Conservation (phyloP, 2,888 invertebrate genomes). For the Andrena haemorrhoa region DNA sequence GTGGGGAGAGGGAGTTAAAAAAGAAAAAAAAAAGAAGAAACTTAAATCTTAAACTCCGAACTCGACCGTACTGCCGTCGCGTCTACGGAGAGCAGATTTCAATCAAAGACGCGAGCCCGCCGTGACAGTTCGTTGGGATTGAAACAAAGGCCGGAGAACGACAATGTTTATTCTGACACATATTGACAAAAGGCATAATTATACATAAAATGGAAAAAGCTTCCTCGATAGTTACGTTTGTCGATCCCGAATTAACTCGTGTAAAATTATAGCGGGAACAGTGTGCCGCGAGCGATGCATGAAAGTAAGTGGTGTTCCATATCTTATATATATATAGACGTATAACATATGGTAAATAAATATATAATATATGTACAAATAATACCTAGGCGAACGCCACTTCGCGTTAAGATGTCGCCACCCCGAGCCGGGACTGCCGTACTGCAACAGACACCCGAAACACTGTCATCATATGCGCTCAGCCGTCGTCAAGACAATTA, state of each 20-base stretch:
- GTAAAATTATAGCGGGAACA: slow-evolving; percentile 46
- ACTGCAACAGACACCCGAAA: slow-evolving; percentile 89
- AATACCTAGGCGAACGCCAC: slow-evolving; percentile 84
- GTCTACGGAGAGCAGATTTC: neutral
- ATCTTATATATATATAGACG: slow-evolving; percentile 43
- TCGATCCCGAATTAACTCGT: slow-evolving; percentile 46
- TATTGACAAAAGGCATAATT: slow-evolving; percentile 56
- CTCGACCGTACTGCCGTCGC: neutral
- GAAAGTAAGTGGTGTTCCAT: slow-evolving; percentile 47
- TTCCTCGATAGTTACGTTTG: slow-evolving; percentile 43
- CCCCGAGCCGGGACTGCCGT: slow-evolving; percentile 96
- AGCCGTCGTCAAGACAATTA: slow-evolving; percentile 48
- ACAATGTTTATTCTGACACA: slow-evolving; percentile 61
- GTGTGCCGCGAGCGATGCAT: slow-evolving; percentile 47
- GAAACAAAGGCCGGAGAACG: slow-evolving; percentile 56
- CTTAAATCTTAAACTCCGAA: neutral
- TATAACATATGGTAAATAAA: slow-evolving; percentile 59
- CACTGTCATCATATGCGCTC: slow-evolving; percentile 78
- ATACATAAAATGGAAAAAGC: slow-evolving; percentile 59
- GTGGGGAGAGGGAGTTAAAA: neutral
- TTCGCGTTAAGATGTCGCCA: slow-evolving; percentile 91
- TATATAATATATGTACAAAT: slow-evolving; percentile 76
- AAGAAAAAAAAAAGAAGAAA: slow-evolving; percentile 1
- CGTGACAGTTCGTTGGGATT: slow-evolving; percentile 35
- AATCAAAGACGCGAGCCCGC: neutral